Base-by-base conservation (phyloP, 2,888 invertebrate genomes). In the Eretmocerus hayati region DNA sequence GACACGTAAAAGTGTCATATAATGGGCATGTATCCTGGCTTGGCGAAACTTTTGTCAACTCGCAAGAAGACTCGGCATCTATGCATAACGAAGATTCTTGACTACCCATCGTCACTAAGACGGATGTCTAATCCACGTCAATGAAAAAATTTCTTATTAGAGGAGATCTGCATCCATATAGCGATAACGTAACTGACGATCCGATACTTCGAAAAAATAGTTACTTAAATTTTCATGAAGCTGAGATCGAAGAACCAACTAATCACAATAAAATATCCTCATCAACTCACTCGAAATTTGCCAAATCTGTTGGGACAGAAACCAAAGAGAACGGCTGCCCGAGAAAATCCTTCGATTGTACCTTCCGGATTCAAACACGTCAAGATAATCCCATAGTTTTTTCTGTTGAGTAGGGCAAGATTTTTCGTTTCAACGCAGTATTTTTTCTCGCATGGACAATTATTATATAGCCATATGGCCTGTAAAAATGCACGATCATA, bases 281-380 rank as follows among this genome's bases (percentile, higher is more conserved):
- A 11, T 26, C 8, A 23, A 48, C 46, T 39, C 40, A 74, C 71
- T 46, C 63, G 40, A 52, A 71, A 69, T 11, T 18, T 50, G 49
- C 66, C 68, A 22, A 58, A 59, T 58, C 64, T 64, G 21, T 72
- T 65, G 5, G 75, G 74, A 38, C 63, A 64, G 58, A 74, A 75
- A 55, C 62, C 66, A 26, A 75, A 63, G 40, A 74, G 50, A 21
- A 76, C 46, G 2, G 72, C 63, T 35, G 59, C 48, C 1, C 60
- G 46, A 32, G 59, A 54, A 30, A 58, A 56, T n/a, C 66, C 57
- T 32, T 48, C 21, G 5, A 73, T 54, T 6, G 54, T 50, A 16
- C 68, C 72, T 19, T 46, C 30, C 18, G 69, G 63, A 58, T 69
- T 72, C 30, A 68, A 21, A 50, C 71, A 73, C 23, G 63, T 56